Percentiles rank a stretch among this genome's conserved stretches.
Conservation (phyloP, 1,140 invertebrate genomes). For the Tribolium castaneum region DNA sequence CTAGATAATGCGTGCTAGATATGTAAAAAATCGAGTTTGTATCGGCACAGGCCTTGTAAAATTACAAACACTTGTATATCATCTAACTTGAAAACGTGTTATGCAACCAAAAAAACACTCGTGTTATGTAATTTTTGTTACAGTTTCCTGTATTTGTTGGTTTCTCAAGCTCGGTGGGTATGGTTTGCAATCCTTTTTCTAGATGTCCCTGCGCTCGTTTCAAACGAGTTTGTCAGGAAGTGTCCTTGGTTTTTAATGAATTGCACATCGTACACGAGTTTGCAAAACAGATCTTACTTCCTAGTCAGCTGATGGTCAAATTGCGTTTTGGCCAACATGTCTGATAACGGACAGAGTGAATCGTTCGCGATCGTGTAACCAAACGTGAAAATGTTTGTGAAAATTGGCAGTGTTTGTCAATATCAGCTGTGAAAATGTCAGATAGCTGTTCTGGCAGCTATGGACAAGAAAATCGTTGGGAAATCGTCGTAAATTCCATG, state of each 20-base stretch:
- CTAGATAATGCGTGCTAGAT: too few species aligned
- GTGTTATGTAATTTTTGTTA: not conserved
- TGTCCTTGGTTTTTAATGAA: constrained; percentile 55
- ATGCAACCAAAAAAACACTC: too few species aligned
- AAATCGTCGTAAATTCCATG: constrained; percentile 49
- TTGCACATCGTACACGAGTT: constrained; percentile 49
- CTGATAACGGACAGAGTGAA: constrained; percentile 38
- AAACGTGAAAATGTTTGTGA: constrained; percentile 30
- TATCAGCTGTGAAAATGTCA: constrained; percentile 60
- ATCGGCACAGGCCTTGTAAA: too few species aligned
- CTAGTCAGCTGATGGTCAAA: constrained; percentile 59
- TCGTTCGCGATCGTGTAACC: not conserved
- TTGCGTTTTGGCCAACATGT: constrained; percentile 56
- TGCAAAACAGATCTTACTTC: constrained; percentile 50
- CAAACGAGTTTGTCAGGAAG: constrained; percentile 29
- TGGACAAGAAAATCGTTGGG: constrained; percentile 48
- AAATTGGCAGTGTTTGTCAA: constrained; percentile 52
- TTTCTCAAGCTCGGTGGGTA: too few species aligned
- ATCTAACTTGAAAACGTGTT: too few species aligned
- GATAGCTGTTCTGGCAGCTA: constrained; percentile 46
- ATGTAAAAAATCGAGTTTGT: too few species aligned
- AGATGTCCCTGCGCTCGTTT: not conserved
- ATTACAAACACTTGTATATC: too few species aligned
- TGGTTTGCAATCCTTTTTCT: not conserved
- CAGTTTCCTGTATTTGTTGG: not conserved